phyloP scores from a whole-genome alignment of 2,113 vertebrate species.

The Casuarius casuarius region DNA sequence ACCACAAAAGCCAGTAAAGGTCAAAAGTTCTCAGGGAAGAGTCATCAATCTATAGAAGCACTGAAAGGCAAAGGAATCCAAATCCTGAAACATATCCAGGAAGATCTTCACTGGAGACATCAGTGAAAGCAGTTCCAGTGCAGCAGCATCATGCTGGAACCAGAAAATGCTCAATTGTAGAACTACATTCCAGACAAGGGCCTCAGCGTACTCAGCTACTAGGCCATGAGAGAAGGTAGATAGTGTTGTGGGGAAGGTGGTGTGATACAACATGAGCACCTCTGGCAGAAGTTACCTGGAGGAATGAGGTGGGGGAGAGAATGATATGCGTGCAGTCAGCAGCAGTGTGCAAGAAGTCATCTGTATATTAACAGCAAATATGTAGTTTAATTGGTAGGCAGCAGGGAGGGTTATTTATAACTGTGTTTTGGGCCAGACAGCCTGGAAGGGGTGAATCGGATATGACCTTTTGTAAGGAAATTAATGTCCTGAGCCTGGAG shows the following conservation, averaged over 20 bases:
- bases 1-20: background rate
- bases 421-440: background rate
- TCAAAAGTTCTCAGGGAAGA: background rate
- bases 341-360: background rate
- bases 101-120: no score
- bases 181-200: slow-evolving; percentile 14
- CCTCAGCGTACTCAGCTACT: background rate
- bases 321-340: background rate
- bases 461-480: background rate
- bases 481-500: fast-evolving
- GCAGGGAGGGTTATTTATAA: background rate
- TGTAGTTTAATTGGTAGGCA: background rate
- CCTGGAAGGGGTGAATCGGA: background rate
- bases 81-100: background rate
- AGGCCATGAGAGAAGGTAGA: fast-evolving
- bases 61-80: background rate
- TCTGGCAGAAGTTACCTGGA: background rate
- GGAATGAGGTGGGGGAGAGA: background rate
- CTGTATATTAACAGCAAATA: background rate
- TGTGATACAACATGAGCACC: background rate
- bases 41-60: background rate
- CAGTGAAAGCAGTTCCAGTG: background rate
- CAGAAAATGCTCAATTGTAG: background rate
- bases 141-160: background rate
- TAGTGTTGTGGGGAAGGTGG: background rate